Evolutionary conservation across 1,140 invertebrate genomes (phyloP).

Genomic region (Zophobas morio): DNA sequence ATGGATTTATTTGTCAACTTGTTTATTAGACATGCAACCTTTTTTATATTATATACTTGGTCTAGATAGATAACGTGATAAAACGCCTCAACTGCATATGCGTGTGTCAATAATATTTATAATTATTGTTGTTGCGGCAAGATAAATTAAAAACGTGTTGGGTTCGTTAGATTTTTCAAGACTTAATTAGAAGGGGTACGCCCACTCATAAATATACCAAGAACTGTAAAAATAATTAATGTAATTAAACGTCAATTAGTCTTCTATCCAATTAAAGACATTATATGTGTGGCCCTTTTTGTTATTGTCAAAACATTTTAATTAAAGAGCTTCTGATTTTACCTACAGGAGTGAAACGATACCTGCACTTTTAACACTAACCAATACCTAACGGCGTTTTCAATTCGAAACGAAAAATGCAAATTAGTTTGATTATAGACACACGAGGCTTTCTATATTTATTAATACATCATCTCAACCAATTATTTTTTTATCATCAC

Average conservation of each 20-base stretch:
- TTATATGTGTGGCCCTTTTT: background rate
- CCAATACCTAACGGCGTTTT: background rate
- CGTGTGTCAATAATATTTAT: conserved; percentile 26
- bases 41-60: background rate
- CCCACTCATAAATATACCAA: conserved; percentile 50
- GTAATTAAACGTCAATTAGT: conserved; percentile 51
- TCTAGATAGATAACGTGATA: background rate
- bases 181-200: conserved; percentile 49
- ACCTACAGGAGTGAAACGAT: background rate
- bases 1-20: too few species aligned
- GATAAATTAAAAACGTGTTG: conserved; percentile 47
- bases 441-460: background rate
- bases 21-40: background rate
- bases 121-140: conserved; percentile 37
- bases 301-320: conserved; percentile 10
- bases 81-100: background rate
- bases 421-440: background rate
- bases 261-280: conserved; percentile 16
- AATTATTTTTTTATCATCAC: background rate
- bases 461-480: background rate
- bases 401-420: background rate
- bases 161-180: conserved; percentile 49
- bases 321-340: background rate
- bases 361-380: background rate
- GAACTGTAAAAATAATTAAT: conserved; percentile 50